Evolutionary conservation across 2,888 invertebrate genomes (phyloP).

Genomic region (Thymelicus lineola): DNA sequence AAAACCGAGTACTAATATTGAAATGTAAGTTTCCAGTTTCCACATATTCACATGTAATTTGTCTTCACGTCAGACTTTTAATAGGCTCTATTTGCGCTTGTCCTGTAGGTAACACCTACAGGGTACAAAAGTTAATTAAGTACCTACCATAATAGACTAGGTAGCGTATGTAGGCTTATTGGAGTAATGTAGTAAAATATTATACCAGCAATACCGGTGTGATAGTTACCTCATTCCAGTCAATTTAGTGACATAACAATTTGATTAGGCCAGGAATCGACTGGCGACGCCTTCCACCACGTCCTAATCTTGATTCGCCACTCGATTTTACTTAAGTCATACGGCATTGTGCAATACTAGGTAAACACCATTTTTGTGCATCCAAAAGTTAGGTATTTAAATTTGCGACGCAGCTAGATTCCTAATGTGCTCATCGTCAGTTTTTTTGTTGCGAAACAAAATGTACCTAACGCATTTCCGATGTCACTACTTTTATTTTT

Average conservation of each 20-base stretch:
- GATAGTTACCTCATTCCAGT: constrained; percentile 29
- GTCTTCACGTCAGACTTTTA: constrained; percentile 19
- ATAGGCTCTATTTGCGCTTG: background rate
- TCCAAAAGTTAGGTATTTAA: constrained; percentile 6
- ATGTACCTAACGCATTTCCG: constrained; percentile 5
- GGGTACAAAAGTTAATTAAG: constrained; percentile 10
- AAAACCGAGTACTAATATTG: background rate
- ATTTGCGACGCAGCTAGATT: background rate
- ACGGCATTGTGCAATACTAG: constrained; percentile 11
- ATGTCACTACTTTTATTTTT: background rate
- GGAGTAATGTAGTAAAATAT: constrained; percentile 13
- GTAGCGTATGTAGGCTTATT: no score
- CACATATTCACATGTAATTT: constrained; percentile 25
- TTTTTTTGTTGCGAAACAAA: background rate
- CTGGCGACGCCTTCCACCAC: constrained; percentile 7
- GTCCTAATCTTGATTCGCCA: constrained; percentile 21
- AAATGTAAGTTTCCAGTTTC: background rate
- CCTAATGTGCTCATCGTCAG: background rate
- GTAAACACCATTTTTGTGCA: constrained; percentile 10
- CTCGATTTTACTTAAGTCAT: constrained; percentile 27
- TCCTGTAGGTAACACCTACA: constrained; percentile 20
- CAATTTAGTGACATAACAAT: constrained; percentile 33
- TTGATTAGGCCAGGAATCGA: constrained; percentile 22
- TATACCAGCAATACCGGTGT: constrained; percentile 24
- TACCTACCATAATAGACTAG: constrained; percentile 16